A percentile compares a stretch with the other conserved stretches of the same genome.
These are phyloP conservation scores for Neuroscelio doddi DNA, from an alignment of 2,888 invertebrate species.

Conservation along the genomic window DNA sequence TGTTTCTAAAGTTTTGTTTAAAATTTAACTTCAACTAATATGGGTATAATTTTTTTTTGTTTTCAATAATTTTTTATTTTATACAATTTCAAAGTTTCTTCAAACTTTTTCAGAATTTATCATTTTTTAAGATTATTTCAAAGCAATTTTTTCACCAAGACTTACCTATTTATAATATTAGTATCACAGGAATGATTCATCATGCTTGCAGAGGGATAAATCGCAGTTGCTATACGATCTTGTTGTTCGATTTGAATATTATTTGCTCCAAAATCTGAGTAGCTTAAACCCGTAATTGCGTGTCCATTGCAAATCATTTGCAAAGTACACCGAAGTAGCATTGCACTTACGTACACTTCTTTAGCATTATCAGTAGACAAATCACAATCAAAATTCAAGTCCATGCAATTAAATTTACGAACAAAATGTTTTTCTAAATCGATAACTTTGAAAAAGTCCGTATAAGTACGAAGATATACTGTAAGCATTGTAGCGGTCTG, in stretches of 20 bases:
- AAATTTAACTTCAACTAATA: too few relatives aligned
- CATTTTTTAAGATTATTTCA: too few relatives aligned
- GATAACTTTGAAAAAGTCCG: conserved; percentile 77
- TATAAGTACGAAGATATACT: conserved; percentile 78
- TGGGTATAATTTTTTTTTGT: background rate
- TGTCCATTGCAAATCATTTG: conserved; percentile 89
- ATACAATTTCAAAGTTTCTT: too few relatives aligned
- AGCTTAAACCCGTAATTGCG: conserved; percentile 74
- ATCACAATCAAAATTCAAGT: conserved; percentile 52
- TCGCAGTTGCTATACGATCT: conserved; percentile 82
- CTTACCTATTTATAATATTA: conserved; percentile 82
- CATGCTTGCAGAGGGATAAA: conserved; percentile 89
- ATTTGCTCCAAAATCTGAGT: conserved; percentile 44
- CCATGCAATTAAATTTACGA: conserved; percentile 54
- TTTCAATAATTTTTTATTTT: too few relatives aligned
- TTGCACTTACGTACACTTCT: conserved; percentile 76
- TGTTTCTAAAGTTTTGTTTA: too few relatives aligned
- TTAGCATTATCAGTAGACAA: conserved; percentile 50
- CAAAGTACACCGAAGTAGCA: conserved; percentile 83
- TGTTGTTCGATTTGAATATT: conserved; percentile 62
- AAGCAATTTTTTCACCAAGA: conserved; percentile 4
- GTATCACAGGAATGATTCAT: conserved; percentile 96
- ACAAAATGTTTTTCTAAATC: conserved; percentile 63
- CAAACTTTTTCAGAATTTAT: too few relatives aligned
- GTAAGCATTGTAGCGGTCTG: conserved; percentile 81